Conservation (phyloP, 2,888 invertebrate species). For the Hartigia nigra region DNA sequence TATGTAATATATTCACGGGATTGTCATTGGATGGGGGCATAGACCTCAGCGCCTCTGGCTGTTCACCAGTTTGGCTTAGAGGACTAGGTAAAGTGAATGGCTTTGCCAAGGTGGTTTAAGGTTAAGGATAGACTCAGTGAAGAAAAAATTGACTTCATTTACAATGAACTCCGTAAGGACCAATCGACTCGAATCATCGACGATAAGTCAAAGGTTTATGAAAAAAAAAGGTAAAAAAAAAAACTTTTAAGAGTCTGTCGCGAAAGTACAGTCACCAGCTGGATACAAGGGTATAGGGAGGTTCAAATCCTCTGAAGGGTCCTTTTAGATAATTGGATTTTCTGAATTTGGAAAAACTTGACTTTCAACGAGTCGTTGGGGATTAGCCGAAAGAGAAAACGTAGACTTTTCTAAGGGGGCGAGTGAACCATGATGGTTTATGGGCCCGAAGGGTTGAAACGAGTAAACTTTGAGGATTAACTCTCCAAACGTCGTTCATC, state of each 20-base stretch:
- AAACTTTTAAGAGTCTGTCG: background rate
- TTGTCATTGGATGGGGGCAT: constrained; percentile 18
- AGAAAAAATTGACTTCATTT: background rate
- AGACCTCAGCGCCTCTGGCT: constrained; percentile 15
- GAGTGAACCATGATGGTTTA: background rate
- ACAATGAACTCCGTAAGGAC: background rate
- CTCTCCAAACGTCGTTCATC: background rate
- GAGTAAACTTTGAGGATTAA: background rate
- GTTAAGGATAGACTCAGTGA: constrained; percentile 15
- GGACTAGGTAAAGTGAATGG: background rate
- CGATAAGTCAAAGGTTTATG: background rate
- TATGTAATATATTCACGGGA: constrained; percentile 5
- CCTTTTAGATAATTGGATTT: constrained; percentile 28
- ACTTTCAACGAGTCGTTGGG: constrained; percentile 18
- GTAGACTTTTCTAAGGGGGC: background rate
- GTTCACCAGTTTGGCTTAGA: constrained; percentile 5
- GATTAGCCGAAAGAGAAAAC: constrained; percentile 4
- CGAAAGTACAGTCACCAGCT: background rate
- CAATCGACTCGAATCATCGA: constrained; percentile 2
- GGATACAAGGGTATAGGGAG: background rate
- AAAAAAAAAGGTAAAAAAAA: background rate
- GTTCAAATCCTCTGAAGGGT: background rate
- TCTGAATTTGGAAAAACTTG: constrained; percentile 27
- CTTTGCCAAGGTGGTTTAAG: constrained; percentile 9
- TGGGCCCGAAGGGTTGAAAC: constrained; percentile 6